phyloP scores from a whole-genome alignment of 2,797 vertebrate species.

The Liasis olivaceus region DNA sequence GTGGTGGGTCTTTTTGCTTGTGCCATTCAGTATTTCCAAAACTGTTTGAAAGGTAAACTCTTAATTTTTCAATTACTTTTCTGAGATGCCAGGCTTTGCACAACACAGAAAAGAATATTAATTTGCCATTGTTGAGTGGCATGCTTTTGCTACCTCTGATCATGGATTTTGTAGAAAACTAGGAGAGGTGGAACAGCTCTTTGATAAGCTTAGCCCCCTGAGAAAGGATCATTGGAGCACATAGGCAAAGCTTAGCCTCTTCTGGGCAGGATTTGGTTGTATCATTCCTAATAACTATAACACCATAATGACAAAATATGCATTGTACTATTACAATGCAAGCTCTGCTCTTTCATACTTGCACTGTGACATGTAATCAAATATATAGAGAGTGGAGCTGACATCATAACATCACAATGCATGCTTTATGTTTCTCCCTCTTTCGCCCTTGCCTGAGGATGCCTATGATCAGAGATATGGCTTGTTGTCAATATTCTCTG shows the following conservation, averaged over 20 bases:
- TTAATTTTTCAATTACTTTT: not conserved
- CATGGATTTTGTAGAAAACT: not conserved
- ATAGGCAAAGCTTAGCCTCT: not conserved
- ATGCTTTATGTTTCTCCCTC: too few relatives aligned
- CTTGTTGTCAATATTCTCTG: not conserved
- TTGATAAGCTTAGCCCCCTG: not conserved
- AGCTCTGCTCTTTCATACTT: too few relatives aligned
- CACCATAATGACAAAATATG: too few relatives aligned
- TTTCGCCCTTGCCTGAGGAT: too few relatives aligned
- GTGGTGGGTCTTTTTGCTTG: not conserved
- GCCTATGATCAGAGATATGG: not conserved
- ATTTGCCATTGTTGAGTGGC: not conserved
- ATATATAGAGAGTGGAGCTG: too few relatives aligned
- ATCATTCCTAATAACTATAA: too few relatives aligned
- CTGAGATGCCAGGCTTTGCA: not conserved
- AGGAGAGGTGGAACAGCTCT: not conserved
- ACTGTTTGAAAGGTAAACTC: not conserved
- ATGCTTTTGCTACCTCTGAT: not conserved
- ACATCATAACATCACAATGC: too few relatives aligned
- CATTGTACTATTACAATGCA: too few relatives aligned
- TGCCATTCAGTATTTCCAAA: not conserved
- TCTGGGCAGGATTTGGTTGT: too few relatives aligned
- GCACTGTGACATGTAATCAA: too few relatives aligned
- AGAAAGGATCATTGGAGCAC: not conserved
- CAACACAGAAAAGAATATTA: not conserved